These are phyloP conservation scores for Apeltes quadracus DNA, from an alignment of 2,113 vertebrate genomes.

Conservation along the genomic window DNA sequence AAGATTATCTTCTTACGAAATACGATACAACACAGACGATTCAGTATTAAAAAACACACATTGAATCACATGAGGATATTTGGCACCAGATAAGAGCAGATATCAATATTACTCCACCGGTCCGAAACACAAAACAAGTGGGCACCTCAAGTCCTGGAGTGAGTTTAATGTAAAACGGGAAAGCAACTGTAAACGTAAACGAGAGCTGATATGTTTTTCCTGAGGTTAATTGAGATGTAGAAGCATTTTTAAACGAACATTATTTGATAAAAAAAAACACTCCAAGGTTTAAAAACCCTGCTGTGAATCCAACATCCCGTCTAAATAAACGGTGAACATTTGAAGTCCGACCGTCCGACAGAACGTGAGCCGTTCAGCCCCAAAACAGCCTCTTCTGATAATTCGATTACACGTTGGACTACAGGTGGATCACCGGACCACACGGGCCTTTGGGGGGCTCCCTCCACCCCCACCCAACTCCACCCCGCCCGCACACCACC, in stretches of 20 bases:
- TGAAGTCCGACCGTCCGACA: background rate
- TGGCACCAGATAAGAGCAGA: background rate
- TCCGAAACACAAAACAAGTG: background rate
- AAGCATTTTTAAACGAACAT: background rate
- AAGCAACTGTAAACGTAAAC: background rate
- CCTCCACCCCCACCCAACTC: slow-evolving; percentile 18
- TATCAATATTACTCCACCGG: background rate
- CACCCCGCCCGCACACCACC: background rate
- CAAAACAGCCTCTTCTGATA: background rate
- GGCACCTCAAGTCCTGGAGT: background rate
- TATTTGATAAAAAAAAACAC: background rate
- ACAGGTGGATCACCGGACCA: slow-evolving; percentile 60
- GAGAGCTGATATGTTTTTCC: background rate
- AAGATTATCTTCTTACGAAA: background rate
- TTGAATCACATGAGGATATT: background rate
- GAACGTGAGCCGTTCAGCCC: background rate
- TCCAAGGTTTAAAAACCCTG: background rate
- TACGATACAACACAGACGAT: background rate
- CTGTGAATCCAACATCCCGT: background rate
- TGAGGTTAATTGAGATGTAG: background rate
- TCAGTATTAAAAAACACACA: no score
- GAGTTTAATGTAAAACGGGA: background rate
- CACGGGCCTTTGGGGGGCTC: slow-evolving; percentile 22
- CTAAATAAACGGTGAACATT: slow-evolving; percentile 4
- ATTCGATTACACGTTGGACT: slow-evolving; percentile 37